Evolutionary conservation across 1,140 invertebrate genomes (phyloP).

Genomic region (Apis dorsata): DNA sequence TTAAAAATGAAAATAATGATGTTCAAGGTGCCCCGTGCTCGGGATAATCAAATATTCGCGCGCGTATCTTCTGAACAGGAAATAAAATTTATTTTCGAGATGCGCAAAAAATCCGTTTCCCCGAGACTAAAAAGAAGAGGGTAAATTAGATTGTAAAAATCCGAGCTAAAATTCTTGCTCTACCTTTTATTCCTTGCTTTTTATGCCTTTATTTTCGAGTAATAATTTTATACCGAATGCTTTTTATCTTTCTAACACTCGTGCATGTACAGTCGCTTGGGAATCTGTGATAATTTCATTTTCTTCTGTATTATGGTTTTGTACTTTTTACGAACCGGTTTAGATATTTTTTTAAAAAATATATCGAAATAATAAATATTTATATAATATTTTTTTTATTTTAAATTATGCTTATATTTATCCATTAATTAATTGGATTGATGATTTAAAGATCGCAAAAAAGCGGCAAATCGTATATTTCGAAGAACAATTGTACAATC

Average conservation of each 20-base stretch:
- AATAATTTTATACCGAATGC: not conserved
- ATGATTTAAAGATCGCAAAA: too few species aligned
- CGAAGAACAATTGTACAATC: too few species aligned
- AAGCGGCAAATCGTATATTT: not conserved
- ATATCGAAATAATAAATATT: too few species aligned
- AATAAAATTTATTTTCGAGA: not conserved
- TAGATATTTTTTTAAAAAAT: too few species aligned
- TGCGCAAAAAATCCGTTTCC: not conserved
- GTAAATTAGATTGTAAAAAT: not conserved
- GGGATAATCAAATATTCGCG: conserved; percentile 7
- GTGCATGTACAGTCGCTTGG: not conserved
- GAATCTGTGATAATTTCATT: not conserved
- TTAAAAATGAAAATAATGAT: not conserved
- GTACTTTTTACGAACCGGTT: not conserved
- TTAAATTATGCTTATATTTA: too few species aligned
- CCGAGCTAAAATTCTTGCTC: not conserved
- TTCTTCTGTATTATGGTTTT: not conserved
- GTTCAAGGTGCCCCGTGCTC: not conserved
- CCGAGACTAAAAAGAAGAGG: not conserved
- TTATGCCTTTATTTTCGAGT: not conserved
- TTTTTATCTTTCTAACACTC: not conserved
- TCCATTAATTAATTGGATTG: too few species aligned
- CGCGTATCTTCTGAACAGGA: not conserved
- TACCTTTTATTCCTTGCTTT: not conserved
- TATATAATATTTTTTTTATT: too few species aligned